Base-by-base conservation (phyloP, 2,797 vertebrate species). In the Parambassis ranga region DNA sequence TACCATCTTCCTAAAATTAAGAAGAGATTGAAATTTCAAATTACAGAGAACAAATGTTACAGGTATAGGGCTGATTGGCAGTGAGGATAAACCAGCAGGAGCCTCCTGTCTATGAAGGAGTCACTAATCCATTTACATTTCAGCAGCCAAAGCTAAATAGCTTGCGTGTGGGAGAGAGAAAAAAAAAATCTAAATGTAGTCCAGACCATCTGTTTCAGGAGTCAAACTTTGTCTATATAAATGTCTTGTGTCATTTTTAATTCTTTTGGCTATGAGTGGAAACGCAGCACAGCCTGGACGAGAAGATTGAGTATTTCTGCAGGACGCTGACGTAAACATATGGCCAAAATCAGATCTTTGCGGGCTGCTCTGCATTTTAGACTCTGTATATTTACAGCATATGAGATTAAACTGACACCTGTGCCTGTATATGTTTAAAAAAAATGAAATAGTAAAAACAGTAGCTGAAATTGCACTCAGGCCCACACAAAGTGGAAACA, bases 151-250 rank as follows among this genome's bases (percentile, higher is more conserved):
- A 53, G 51, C 48, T 38, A 73, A 64, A 71, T 42, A 57, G 35
- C 31, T 47, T 46, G 10, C 15, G 46, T 41, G 35, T 39, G 58
- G 27, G 43, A 16, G 51, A 26, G 27, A 32, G 27, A 18, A 18
- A 37, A 22, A n/a, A 39, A 53, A 50, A 44, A 43, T 47, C 37
- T 61, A 70, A 72, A 77, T 74, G 39, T 59, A 67, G 77, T 51
- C 57, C 59, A 50, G 57, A 60, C 71, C 86, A 88, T 90, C 87
- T 89, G 86, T 79, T 87, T 78, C 61, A 75, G 52, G 63, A 87
- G 71, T 82, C 75, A 76, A 69, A 81, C 35, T 42, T 57, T 42
- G 66, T 72, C 57, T 77, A 72, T 18, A 30, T 75, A 77, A 82
- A 77, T 51, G 62, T 56, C 59, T 50, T 35, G n/a, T 68, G 64